Base-by-base conservation (phyloP, 2,113 vertebrate genomes). In the Myotis davidii region DNA sequence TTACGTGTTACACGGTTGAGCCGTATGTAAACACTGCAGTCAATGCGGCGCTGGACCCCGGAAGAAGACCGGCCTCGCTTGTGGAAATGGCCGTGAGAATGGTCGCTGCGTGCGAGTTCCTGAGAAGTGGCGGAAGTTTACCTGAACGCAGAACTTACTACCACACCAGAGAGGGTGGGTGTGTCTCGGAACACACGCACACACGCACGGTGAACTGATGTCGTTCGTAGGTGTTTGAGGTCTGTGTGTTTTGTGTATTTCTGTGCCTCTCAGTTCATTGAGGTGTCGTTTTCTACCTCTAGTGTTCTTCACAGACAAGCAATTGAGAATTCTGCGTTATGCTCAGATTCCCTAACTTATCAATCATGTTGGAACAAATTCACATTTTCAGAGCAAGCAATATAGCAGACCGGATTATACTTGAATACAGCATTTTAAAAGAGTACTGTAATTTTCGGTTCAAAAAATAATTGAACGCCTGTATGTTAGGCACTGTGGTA, bases 341-440 rank as follows among this genome's bases (percentile, higher is more conserved):
- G 32, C 42, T 88, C 32, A 86, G 1, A 69, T 94, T 90, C 34
- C 56, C n/a, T 85, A 76, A 72, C 85, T 52, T 14, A 77, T 96
- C 56, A 85, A 1, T 88, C 54, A 84, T 5, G 0, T 74, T 96
- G 48, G 45, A 85, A 77, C 77, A 92, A 11, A 65, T 85, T 91
- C 52, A 95, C 6, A 73, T 93, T 96, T 79, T 91, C 77, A 65
- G 65, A 92, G 48, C 72, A 94, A 84, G 45, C n/a, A n/a, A 52
- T 93, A 13, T 25, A 92, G n/a, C 50, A 37, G 21, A 93, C 72
- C 37, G 90, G 59, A 74, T 52, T 92, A 59, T 25, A 70, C 42
- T 85, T 95, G n/a, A 95, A 61, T 69, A 67, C 7, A 94, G 45
- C 59, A 72, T 88, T 94, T 97, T 42, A 90, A 92, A 90, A n/a